Evolutionary conservation across 2,797 vertebrate species (phyloP).

Genomic region (Tadarida brasiliensis): DNA sequence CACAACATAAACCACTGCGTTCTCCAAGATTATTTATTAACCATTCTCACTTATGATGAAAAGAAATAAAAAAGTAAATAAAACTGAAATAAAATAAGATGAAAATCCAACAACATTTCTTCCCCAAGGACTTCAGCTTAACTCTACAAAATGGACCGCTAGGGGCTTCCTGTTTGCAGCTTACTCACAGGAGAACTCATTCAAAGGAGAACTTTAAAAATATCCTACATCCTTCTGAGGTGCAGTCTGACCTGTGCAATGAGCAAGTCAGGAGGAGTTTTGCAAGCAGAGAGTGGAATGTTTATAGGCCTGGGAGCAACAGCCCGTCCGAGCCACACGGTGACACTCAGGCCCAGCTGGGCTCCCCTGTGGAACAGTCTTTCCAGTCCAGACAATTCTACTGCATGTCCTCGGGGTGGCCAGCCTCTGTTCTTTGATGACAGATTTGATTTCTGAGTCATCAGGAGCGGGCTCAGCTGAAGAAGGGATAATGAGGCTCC

Average conservation of each 20-base stretch:
- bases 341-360: accelerated
- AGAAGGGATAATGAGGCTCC: not conserved
- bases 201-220: not conserved
- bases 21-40: constrained; percentile 68
- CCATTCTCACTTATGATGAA: constrained; percentile 64
- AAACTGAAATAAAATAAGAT: not conserved
- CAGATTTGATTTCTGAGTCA: not conserved
- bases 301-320: not conserved
- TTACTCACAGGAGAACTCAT: not conserved
- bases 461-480: not conserved
- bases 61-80: constrained; percentile 52
- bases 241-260: not conserved
- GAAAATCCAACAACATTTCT: constrained; percentile 7
- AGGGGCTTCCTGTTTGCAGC: not conserved
- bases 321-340: not conserved
- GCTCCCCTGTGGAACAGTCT: not conserved
- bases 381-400: not conserved
- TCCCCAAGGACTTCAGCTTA: not conserved
- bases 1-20: not conserved
- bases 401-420: not conserved
- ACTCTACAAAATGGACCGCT: not conserved
- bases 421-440: not conserved
- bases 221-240: not conserved
- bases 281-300: not conserved
- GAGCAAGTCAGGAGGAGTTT: not conserved